A percentile compares a stretch with the other conserved stretches of the same genome.
These are phyloP conservation scores for Micropoecilia bifurca DNA, from an alignment of 2,797 vertebrate genomes.

Conservation along the genomic window DNA sequence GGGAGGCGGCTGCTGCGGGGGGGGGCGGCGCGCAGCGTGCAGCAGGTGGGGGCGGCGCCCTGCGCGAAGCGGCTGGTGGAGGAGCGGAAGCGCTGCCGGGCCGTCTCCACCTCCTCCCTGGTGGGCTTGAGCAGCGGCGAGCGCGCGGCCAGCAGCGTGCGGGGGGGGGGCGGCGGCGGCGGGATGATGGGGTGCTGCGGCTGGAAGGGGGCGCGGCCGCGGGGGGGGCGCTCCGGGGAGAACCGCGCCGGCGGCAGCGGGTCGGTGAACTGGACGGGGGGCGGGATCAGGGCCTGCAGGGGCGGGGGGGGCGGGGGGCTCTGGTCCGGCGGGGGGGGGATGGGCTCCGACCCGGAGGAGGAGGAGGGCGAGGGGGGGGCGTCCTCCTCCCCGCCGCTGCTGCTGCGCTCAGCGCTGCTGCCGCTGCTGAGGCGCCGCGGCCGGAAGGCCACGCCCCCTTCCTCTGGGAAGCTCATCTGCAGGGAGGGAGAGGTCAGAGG, in stretches of 20 bases:
- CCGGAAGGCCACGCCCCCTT: conserved; percentile 86
- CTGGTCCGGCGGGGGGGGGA: conserved; percentile 89
- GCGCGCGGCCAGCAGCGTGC: conserved; percentile 78
- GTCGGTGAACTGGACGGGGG: conserved; percentile 86
- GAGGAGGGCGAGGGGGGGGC: conserved; percentile 90
- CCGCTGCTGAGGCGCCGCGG: conserved; percentile 88
- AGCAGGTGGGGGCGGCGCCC: conserved; percentile 41
- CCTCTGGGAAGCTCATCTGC: conserved; percentile 98
- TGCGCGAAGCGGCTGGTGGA: conserved; percentile 52
- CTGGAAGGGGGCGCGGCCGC: conserved; percentile 76
- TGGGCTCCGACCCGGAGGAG: conserved; percentile 91
- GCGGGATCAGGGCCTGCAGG: conserved; percentile 85
- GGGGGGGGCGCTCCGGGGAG: conserved; percentile 76
- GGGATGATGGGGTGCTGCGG: conserved; percentile 85
- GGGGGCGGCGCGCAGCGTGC: conserved; percentile 57
- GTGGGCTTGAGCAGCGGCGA: conserved; percentile 72
- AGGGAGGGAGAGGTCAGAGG: conserved; percentile 4
- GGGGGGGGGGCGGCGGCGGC: conserved; percentile 79
- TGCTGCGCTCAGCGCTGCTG: conserved; percentile 90
- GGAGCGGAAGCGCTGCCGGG: conserved; percentile 69
- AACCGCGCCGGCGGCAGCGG: conserved; percentile 77
- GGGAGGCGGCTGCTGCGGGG: conserved; percentile 66
- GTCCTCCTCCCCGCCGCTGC: conserved; percentile 93
- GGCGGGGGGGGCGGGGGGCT: conserved; percentile 90
- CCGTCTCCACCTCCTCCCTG: conserved; percentile 54